A percentile compares a stretch with the other conserved stretches of the same genome.
phyloP scores from a whole-genome alignment of 2,113 vertebrate genomes.

The Neotragus pygmaeus region DNA sequence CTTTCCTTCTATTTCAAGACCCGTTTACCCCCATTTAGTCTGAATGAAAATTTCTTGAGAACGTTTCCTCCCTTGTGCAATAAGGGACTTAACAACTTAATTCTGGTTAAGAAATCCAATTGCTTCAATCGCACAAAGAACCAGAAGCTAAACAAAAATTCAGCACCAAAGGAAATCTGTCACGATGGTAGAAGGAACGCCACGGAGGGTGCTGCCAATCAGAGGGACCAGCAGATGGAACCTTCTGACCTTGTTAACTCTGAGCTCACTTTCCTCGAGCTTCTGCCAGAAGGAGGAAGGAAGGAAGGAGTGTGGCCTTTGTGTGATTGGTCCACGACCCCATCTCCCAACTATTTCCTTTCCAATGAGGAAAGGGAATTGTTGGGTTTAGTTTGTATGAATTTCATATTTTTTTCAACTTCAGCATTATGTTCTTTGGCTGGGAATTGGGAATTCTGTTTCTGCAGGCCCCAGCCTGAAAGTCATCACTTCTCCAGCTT shows the following conservation, averaged over 20 bases:
- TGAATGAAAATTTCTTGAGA: slow-evolving; percentile 61
- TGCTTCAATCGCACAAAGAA: slow-evolving; percentile 36
- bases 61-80: slow-evolving; percentile 49
- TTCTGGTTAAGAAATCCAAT: slow-evolving; percentile 59
- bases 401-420: slow-evolving; percentile 42
- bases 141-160: slow-evolving; percentile 46
- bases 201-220: not conserved
- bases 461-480: not conserved
- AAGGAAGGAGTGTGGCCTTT: not conserved
- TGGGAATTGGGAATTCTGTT: slow-evolving; percentile 1
- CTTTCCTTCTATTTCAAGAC: slow-evolving; percentile 64
- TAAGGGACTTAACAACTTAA: slow-evolving; percentile 42
- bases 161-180: not conserved
- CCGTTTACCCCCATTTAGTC: slow-evolving; percentile 43
- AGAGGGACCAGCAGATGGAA: not conserved
- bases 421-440: slow-evolving; percentile 27
- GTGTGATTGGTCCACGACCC: not conserved
- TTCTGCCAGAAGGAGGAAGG: not conserved
- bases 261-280: not conserved
- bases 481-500: not conserved
- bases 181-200: not conserved
- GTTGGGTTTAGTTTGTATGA: not conserved
- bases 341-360: slow-evolving; percentile 4
- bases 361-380: not conserved
- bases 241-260: not conserved